Evolutionary conservation across 1,140 invertebrate genomes (phyloP), one percentile per base, ranked within the genome.

Genomic region (Scylla paramamosain): DNA sequence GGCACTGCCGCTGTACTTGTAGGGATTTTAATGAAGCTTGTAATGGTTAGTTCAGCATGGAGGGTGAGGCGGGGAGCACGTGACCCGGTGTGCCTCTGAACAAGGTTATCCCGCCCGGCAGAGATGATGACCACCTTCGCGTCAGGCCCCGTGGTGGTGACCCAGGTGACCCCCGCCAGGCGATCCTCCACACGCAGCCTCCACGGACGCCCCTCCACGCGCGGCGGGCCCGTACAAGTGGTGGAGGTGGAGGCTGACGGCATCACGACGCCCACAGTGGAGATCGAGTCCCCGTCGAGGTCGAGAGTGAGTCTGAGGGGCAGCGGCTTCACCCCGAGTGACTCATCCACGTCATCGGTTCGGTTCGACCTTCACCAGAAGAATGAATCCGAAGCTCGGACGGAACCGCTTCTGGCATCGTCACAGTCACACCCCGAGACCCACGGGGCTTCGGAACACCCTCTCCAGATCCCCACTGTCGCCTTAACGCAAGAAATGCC

Each of bases 91-190:
- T 87, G 31, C 12, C 2, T n/a, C 31, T 87, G 84, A 87, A 0
- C 48, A 0, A 48, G 45, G 8, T 91, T 32, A 8, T 77, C 84
- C n/a, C 46, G 10, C 83, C 20, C 28, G 31, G 31, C 94, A 95
- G 94, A 95, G 91, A 45, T 95, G 90, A 83, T 95, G 94, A 88
- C 94, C 6, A 95, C 94, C 25, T 95, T 95, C 83, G 86, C 90
- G 8, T 84, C 90, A 0, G 94, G 94, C 7, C 94, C 94, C 29
- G 94, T 95, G n/a, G 94, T 95, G 29, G 94, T 95, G 77, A 95
- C 94, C 31, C 94, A 95, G 83, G 90, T 95, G 2, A 95, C 90
- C 16, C 82, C 94, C 25, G 94, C 90, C 20, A 16, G 90, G 28
- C 90, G 83, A 25, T 39, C 94, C 20, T 94, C 94, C 67, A 94